A percentile compares a stretch with the other conserved stretches of the same genome.
Evolutionary conservation across 2,113 vertebrate genomes (phyloP).

Genomic region (Terrapene triunguis): DNA sequence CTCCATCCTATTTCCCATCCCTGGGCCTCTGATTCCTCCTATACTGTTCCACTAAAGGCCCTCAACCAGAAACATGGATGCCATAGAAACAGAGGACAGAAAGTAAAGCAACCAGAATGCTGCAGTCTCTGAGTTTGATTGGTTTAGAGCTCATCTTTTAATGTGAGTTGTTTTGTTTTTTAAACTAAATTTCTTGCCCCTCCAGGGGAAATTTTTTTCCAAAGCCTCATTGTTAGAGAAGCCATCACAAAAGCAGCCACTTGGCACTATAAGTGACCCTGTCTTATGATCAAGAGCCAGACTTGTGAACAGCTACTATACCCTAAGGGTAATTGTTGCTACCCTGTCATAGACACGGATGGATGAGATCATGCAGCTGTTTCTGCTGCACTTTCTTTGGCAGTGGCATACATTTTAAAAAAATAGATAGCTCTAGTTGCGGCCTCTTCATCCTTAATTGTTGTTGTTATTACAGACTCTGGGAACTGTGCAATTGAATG

Average conservation of each 20-base stretch:
- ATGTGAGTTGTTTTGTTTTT: background rate
- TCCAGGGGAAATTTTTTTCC: background rate
- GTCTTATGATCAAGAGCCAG: background rate
- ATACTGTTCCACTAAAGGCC: background rate
- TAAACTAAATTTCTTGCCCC: background rate
- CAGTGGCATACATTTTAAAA: background rate
- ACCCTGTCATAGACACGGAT: background rate
- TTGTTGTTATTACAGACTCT: background rate
- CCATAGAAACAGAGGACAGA: background rate
- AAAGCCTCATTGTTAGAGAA: conserved; percentile 33
- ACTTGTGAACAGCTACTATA: background rate
- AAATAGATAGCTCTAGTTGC: background rate
- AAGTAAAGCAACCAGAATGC: background rate
- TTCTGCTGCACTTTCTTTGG: background rate
- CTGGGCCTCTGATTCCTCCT: background rate
- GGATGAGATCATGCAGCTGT: background rate
- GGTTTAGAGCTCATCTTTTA: background rate
- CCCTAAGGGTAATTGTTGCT: background rate
- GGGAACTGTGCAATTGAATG: background rate
- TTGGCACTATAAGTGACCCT: conserved; percentile 12
- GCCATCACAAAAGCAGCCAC: background rate
- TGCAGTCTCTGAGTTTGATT: background rate
- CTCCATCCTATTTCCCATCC: background rate
- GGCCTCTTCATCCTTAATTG: background rate
- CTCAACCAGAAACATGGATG: accelerated